These are phyloP conservation scores for Syrista parreyssii DNA, from an alignment of 2,888 invertebrate genomes.

Conservation along the genomic window DNA sequence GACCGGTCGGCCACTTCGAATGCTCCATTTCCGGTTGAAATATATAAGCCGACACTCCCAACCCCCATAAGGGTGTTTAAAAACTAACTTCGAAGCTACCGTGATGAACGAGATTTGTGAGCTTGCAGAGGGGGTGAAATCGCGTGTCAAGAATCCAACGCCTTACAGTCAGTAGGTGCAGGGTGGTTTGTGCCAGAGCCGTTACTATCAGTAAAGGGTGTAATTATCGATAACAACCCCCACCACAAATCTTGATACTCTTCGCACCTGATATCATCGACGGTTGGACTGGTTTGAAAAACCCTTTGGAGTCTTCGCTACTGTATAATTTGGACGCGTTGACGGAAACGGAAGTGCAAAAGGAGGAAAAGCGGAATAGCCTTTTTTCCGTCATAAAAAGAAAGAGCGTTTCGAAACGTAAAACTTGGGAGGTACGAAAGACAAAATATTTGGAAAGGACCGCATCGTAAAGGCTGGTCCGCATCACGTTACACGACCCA, in stretches of 20 bases:
- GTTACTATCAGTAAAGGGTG: slow-evolving; percentile 45
- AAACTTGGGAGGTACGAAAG: background rate
- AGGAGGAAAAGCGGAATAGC: background rate
- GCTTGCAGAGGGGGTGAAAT: slow-evolving; percentile 63
- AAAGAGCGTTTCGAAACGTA: background rate
- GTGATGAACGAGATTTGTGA: slow-evolving; percentile 70
- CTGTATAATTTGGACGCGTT: slow-evolving; percentile 32
- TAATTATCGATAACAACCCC: slow-evolving; percentile 46
- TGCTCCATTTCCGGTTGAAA: background rate
- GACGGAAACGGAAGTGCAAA: background rate
- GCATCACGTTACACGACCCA: background rate
- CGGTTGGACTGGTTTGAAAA: background rate
- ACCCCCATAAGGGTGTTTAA: background rate
- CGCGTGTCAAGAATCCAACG: slow-evolving; percentile 36
- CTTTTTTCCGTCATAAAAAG: no score
- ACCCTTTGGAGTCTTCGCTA: background rate
- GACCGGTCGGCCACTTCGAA: background rate
- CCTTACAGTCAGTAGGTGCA: slow-evolving; percentile 24
- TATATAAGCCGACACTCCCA: no score
- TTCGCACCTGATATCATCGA: slow-evolving; percentile 19
- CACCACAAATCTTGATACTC: slow-evolving; percentile 1
- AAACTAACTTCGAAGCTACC: slow-evolving; percentile 68
- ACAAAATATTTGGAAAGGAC: slow-evolving; percentile 4
- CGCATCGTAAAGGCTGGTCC: background rate
- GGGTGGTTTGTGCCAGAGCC: slow-evolving; percentile 31